A percentile compares a stretch with the other conserved stretches of the same genome.
phyloP scores from a whole-genome alignment of 2,113 vertebrate species.

The Poecile atricapillus region DNA sequence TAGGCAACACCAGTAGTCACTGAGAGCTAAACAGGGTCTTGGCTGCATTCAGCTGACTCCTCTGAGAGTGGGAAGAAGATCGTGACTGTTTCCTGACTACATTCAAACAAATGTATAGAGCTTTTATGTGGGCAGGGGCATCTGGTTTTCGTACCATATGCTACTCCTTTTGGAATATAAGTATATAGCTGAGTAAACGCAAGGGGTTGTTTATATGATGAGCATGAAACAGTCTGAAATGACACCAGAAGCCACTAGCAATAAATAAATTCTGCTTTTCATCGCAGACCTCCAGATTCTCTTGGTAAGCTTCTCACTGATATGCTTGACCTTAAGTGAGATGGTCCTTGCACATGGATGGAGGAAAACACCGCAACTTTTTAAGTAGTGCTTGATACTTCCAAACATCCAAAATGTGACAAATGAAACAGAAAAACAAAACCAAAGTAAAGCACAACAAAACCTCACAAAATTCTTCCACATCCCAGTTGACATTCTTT shows the following conservation, averaged over 20 bases:
- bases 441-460: background rate
- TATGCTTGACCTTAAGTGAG: background rate
- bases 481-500: background rate
- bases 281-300: background rate
- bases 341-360: background rate
- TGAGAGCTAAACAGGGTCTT: background rate
- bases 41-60: slow-evolving; percentile 37
- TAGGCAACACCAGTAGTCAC: background rate
- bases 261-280: slow-evolving; percentile 16
- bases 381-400: background rate
- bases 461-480: background rate
- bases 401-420: background rate
- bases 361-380: background rate
- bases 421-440: background rate
- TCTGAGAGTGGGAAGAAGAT: slow-evolving; percentile 60
- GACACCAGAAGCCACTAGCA: slow-evolving; percentile 4
- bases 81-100: slow-evolving; percentile 62
- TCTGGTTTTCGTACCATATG: slow-evolving; percentile 58
- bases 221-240: slow-evolving; percentile 35
- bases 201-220: slow-evolving; percentile 35
- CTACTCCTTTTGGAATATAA: slow-evolving; percentile 37
- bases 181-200: slow-evolving; percentile 48
- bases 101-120: slow-evolving; percentile 61
- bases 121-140: slow-evolving; percentile 56
- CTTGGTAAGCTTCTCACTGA: background rate